Base-by-base conservation (phyloP, 2,888 invertebrate genomes). In the Plagodis pulveraria region DNA sequence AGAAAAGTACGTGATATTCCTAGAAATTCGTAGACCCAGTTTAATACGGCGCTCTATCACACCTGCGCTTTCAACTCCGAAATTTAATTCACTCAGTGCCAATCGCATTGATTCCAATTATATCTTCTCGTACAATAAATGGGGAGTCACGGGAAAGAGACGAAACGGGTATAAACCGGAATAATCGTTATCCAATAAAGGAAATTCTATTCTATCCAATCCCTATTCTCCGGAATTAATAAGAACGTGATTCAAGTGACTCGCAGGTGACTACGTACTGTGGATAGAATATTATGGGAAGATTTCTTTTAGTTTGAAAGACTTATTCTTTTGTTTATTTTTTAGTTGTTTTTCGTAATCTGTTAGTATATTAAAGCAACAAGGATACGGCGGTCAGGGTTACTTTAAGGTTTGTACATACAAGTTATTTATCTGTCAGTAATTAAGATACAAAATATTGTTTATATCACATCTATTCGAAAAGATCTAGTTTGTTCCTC, bases 101-200 rank as follows among this genome's bases (percentile, higher is more conserved):
- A 71, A 72, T 67, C 66, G 72, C 68, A 66, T 73, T 62, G 50
- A 45, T 57, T 80, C 76, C 81, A 86, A 88, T 86, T 86, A 86
- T 80, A 80, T 77, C 69, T 66, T 22, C 22, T 22, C 22, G 10
- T 40, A 40, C 80, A 81, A 84, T 86, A 84, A 87, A 86, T 87
- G 86, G 86, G 81, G 74, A 76, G 74, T 72, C 58, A 73, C 65
- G 73, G 65, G 79, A 83, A 77, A 78, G 74, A 75, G 80, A 79
- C 75, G 84, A 78, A 78, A 76, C 73, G 72, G 72, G 78, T 75
- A 83, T 87, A 87, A 78, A 76, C 73, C 73, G 72, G 78, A 75
- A 83, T 87, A 87, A 87, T 87, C 84, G 83, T 74, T 77, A 73
- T 78, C 72, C 81, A 84, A 87, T 88, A 85, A 86, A 78, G 80